Evolutionary conservation across 2,113 vertebrate species (phyloP), one percentile per base, ranked within the genome.

Genomic region (Lota lota): DNA sequence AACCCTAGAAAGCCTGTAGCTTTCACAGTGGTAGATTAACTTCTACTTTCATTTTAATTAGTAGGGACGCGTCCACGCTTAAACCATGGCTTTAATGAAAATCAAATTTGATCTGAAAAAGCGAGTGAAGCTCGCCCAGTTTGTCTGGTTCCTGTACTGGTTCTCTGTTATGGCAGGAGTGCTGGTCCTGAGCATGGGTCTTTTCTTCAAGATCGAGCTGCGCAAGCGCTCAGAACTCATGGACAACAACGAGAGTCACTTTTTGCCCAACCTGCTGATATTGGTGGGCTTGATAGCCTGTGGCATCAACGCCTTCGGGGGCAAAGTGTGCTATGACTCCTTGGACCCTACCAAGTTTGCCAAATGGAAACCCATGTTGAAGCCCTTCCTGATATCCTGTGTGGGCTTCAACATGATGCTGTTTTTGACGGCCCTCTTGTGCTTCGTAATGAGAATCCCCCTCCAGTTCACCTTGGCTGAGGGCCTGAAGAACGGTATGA

Each of bases 131-230:
- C 79, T 99, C 56, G 96, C 97, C 0, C 97, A 99, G 86, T 91
- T 94, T 21, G 92, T 99, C 69, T 99, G 97, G 97, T 94, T 98
- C 60, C 91, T 99, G 94, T 98, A 97, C 92, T 99, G 97, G 97
- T 90, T 95, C 68, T 96, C 95, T 0, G 93, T 98, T n/a, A 83
- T 99, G 79, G 94, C 94, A 0, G 94, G 95, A 2, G 94, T 97
- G 67, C 75, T 95, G 67, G 84, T 99, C 72, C 95, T 99, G 84
- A 90, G 94, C 84, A 89, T 98, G 88, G 97, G 97, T 6, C 89
- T 99, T 51, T 98, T 97, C 85, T 94, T 98, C 77, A 99, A 99
- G 91, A 94, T 98, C 0, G 97, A 99, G 75, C 92, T 99, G 61
- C 93, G 94, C 76, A 99, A 98, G 84, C 90, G 94, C 88, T 98